Percentiles rank a stretch among this genome's conserved stretches.
These are phyloP conservation scores for Eristalinus sepulchralis DNA, from an alignment of 2,888 invertebrate species.

Conservation along the genomic window DNA sequence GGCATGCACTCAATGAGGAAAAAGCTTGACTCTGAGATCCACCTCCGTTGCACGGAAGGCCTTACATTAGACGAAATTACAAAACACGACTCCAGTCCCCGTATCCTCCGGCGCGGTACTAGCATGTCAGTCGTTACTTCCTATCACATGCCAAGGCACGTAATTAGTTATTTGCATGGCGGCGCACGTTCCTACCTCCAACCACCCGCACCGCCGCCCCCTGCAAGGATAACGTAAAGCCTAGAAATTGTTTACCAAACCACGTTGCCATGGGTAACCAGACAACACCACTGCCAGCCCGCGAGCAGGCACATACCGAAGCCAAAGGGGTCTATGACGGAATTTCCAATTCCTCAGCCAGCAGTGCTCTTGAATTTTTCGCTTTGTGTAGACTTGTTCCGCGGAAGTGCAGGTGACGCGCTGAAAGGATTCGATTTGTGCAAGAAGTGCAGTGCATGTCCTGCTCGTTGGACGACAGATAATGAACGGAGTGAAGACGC, in stretches of 20 bases:
- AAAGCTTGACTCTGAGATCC: background rate
- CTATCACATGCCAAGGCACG: constrained; percentile 47
- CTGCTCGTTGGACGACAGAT: constrained; percentile 44
- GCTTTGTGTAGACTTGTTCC: constrained; percentile 49
- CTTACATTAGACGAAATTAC: constrained; percentile 17
- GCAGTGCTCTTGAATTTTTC: constrained; percentile 56
- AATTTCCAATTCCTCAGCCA: constrained; percentile 48
- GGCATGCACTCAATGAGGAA: background rate
- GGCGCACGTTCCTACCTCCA: constrained; percentile 16
- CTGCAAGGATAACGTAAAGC: constrained; percentile 28
- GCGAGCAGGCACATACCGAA: constrained; percentile 38
- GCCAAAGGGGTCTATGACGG: constrained; percentile 49
- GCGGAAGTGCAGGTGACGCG: background rate
- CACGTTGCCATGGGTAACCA: constrained; percentile 56
- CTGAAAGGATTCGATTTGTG: constrained; percentile 14
- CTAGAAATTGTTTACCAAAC: constrained; percentile 58
- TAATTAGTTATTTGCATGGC: constrained; percentile 64
- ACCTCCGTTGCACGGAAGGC: constrained; percentile 14
- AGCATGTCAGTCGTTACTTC: constrained; percentile 50
- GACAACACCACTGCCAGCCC: constrained; percentile 36
- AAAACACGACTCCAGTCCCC: constrained; percentile 24
- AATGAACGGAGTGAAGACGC: constrained; percentile 74
- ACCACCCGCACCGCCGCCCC: background rate
- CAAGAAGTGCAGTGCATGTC: constrained; percentile 27
- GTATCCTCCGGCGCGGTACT: constrained; percentile 3